Conservation (phyloP, 2,888 invertebrate species). For the Gortyna flavago region DNA sequence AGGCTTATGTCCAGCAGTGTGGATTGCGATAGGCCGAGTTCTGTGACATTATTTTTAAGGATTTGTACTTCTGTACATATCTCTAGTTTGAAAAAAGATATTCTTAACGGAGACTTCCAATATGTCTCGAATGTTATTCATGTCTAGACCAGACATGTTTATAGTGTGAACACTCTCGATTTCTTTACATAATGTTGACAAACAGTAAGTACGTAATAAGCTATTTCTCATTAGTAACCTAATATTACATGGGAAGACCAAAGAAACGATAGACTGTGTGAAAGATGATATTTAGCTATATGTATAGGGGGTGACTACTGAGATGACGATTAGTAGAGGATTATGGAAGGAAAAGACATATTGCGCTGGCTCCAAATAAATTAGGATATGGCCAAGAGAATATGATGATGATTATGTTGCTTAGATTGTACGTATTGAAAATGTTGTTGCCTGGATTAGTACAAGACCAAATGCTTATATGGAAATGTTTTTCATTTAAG, state of each 20-base stretch:
- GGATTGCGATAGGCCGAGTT: not conserved
- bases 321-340: not conserved
- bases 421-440: not conserved
- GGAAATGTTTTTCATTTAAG: not conserved
- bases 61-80: slow-evolving; percentile 17
- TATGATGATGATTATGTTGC: not conserved
- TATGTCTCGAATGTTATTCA: slow-evolving; percentile 25
- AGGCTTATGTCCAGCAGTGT: not conserved
- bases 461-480: not conserved
- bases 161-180: slow-evolving; percentile 12
- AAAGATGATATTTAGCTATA: not conserved
- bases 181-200: slow-evolving; percentile 14
- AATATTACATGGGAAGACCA: not conserved
- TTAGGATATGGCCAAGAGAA: not conserved
- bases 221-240: not conserved
- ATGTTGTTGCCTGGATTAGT: not conserved
- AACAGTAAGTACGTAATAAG: not conserved
- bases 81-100: not conserved
- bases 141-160: slow-evolving; percentile 3
- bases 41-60: not conserved
- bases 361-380: not conserved
- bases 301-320: not conserved
- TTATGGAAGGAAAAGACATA: too few relatives aligned
- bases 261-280: not conserved
- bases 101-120: slow-evolving; percentile 17